These are phyloP conservation scores for Drosophila neotestacea DNA, from an alignment of 2,888 invertebrate species.

Conservation along the genomic window DNA sequence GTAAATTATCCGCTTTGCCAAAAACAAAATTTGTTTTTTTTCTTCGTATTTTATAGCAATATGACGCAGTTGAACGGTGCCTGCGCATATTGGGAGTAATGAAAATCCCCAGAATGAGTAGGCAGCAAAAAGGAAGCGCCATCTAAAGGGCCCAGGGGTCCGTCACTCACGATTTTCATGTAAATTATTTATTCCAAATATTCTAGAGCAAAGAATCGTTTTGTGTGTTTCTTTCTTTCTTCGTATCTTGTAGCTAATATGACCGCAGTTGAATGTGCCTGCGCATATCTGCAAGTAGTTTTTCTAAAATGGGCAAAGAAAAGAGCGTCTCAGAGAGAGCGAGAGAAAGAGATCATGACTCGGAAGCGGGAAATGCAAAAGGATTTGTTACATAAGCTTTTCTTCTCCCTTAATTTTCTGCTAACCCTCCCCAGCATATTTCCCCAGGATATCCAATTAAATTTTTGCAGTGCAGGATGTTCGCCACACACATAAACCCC, in stretches of 20 bases:
- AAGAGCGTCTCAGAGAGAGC: constrained; percentile 8
- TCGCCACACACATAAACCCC: constrained; percentile 32
- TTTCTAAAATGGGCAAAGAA: constrained; percentile 14
- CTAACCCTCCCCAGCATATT: constrained; percentile 15
- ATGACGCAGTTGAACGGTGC: constrained; percentile 77
- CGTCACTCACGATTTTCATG: constrained; percentile 28
- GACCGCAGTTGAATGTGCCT: constrained; percentile 71
- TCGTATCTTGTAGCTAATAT: constrained; percentile 63
- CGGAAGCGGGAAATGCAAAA: constrained; percentile 10
- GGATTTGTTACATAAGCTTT: constrained; percentile 39
- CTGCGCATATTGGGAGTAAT: constrained; percentile 59
- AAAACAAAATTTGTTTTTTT: constrained; percentile 34
- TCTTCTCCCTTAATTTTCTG: constrained; percentile 9
- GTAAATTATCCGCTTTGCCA: constrained; percentile 51
- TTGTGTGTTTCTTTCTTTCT: constrained; percentile 45
- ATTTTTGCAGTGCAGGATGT: constrained; percentile 51
- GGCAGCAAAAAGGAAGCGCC: constrained; percentile 30
- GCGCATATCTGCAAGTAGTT: constrained; percentile 46
- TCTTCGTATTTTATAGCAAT: constrained; percentile 70
- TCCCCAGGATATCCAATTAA: constrained; percentile 31
- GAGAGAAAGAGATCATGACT: constrained; percentile 22
- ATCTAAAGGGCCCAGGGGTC: constrained; percentile 6
- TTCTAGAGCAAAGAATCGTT: constrained; percentile 45
- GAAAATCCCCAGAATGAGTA: constrained; percentile 23
- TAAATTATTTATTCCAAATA: constrained; percentile 39